These are phyloP conservation scores for Eulemur macaco DNA, from an alignment of 2,113 vertebrate species.

Conservation along the genomic window DNA sequence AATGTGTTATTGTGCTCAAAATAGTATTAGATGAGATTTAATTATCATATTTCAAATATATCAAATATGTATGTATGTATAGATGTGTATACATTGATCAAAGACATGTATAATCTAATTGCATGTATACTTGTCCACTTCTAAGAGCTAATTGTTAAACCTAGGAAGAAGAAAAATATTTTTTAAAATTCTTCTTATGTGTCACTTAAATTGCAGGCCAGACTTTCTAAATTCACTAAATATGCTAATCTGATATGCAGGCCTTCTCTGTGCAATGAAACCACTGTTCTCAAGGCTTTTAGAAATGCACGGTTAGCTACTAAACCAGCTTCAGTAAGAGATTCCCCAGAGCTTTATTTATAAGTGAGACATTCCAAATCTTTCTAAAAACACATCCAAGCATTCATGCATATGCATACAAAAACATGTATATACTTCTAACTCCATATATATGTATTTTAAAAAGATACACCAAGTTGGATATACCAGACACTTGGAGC, in stretches of 20 bases:
- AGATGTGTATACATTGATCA: not conserved
- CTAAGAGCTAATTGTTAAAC: not conserved
- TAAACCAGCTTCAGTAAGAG: not conserved
- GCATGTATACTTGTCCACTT: not conserved
- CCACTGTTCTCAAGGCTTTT: not conserved
- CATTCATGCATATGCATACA: not conserved
- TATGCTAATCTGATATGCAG: not conserved
- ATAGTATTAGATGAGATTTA: not conserved
- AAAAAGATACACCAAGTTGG: not conserved
- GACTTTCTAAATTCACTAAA: slow-evolving; percentile 24
- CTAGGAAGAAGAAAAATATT: not conserved
- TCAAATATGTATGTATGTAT: not conserved
- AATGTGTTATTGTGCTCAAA: not conserved
- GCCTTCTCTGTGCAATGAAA: not conserved
- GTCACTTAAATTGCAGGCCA: not conserved
- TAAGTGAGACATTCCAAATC: not conserved
- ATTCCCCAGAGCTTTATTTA: not conserved
- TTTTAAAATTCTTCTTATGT: not conserved
- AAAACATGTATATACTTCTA: not conserved
- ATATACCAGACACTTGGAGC: not conserved
- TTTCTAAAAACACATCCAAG: not conserved
- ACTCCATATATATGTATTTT: not conserved
- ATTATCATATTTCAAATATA: not conserved
- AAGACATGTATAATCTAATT: not conserved
- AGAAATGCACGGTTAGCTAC: not conserved